Evolutionary conservation across 2,888 invertebrate species (phyloP).

Genomic region (Aphrophora alni): DNA sequence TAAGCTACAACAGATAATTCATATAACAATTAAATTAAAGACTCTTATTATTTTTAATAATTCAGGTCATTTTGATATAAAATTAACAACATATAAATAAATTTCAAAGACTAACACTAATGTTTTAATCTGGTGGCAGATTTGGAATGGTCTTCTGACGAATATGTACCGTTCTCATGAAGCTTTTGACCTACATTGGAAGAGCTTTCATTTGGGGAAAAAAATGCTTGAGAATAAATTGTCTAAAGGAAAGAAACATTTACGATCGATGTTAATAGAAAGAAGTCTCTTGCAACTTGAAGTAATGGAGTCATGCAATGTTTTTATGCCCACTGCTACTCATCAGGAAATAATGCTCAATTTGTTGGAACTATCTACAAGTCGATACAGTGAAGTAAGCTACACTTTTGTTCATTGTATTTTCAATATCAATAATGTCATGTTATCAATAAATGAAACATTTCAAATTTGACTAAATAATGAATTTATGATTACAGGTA

Average conservation of each 20-base stretch:
- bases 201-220: constrained; percentile 69
- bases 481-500: constrained; percentile 59
- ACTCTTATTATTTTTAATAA: no score
- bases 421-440: constrained; percentile 11
- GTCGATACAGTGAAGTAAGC: constrained; percentile 70
- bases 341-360: constrained; percentile 68
- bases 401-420: constrained; percentile 47
- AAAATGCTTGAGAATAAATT: constrained; percentile 68
- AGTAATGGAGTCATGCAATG: constrained; percentile 52
- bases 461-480: neutral
- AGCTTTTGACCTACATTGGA: constrained; percentile 70
- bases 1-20: no score
- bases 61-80: no score
- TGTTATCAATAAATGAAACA: neutral
- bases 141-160: constrained; percentile 69
- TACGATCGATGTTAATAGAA: constrained; percentile 70
- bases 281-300: constrained; percentile 71
- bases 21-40: no score
- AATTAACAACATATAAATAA: no score
- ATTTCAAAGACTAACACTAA: neutral
- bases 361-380: constrained; percentile 67
- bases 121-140: constrained; percentile 58
- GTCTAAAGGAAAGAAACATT: constrained; percentile 65
- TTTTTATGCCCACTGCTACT: constrained; percentile 62
- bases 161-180: constrained; percentile 62